Conservation (phyloP, 1,140 invertebrate species). For the Pogonognathellus flavescens region DNA sequence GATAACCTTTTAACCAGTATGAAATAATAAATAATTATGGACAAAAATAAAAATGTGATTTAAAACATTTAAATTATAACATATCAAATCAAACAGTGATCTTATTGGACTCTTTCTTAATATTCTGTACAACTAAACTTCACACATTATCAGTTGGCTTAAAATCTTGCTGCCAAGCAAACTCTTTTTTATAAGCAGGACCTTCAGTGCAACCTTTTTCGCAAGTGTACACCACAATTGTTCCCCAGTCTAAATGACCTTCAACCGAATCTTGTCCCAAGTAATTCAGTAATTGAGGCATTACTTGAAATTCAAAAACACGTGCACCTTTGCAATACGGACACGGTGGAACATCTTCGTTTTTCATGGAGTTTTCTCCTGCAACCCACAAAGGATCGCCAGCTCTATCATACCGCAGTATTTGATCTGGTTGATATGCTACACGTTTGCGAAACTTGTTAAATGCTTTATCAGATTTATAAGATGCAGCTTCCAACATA, state of each 20-base stretch:
- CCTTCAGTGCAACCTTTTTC: constrained; percentile 79
- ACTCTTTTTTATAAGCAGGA: constrained; percentile 81
- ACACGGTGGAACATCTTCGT: constrained; percentile 80
- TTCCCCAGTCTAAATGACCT: constrained; percentile 90
- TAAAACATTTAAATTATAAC: no score
- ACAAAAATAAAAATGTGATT: no score
- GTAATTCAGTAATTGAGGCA: constrained; percentile 89
- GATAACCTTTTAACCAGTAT: no score
- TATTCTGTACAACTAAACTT: no score
- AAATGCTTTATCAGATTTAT: constrained; percentile 81
- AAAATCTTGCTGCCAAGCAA: constrained; percentile 91
- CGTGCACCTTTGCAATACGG: constrained; percentile 80
- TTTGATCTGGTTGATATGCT: constrained; percentile 78
- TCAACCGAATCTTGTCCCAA: constrained; percentile 79
- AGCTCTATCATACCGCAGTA: constrained; percentile 85
- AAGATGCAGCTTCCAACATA: constrained; percentile 71
- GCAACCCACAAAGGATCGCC: constrained; percentile 87
- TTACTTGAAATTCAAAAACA: constrained; percentile 93
- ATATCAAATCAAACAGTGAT: no score
- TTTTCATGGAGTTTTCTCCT: constrained; percentile 69
- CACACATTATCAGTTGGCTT: constrained; percentile 52
- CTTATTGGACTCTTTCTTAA: no score
- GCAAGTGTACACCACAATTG: constrained; percentile 89
- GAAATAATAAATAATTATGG: no score
- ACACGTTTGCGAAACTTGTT: constrained; percentile 78